Evolutionary conservation across 2,888 invertebrate genomes (phyloP).

Genomic region (Acronicta aceris): DNA sequence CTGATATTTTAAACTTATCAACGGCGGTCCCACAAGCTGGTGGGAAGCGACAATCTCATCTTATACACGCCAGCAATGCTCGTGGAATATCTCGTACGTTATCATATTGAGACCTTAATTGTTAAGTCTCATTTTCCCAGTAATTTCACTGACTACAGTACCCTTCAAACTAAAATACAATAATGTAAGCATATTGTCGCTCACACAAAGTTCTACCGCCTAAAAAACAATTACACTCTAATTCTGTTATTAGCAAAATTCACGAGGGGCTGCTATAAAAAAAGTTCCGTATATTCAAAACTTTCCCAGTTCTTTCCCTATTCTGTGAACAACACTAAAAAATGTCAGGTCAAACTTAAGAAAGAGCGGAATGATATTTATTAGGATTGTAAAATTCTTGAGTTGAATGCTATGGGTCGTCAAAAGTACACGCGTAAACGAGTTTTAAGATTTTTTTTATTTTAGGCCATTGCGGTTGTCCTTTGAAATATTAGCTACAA

Average conservation of each 20-base stretch:
- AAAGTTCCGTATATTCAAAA: slow-evolving; percentile 25
- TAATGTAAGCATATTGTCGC: too few species aligned
- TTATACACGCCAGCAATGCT: too few species aligned
- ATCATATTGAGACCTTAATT: too few species aligned
- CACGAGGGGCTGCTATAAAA: slow-evolving; percentile 16
- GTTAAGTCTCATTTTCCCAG: too few species aligned
- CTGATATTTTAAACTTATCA: too few species aligned
- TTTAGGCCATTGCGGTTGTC: slow-evolving; percentile 14
- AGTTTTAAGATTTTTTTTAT: slow-evolving; percentile 31
- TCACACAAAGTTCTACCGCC: too few species aligned
- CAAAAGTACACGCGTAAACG: slow-evolving; percentile 37
- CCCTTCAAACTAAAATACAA: too few species aligned
- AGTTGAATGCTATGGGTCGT: slow-evolving; percentile 53
- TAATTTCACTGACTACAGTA: too few species aligned
- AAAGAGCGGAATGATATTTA: slow-evolving; percentile 40
- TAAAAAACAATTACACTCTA: too few species aligned
- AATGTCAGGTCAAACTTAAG: slow-evolving; percentile 26
- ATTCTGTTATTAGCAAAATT: slow-evolving; percentile 2
- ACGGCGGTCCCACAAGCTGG: too few species aligned
- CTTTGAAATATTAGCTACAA: slow-evolving; percentile 13
- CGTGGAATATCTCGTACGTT: too few species aligned
- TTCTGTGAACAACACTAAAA: slow-evolving; percentile 12
- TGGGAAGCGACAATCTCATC: too few species aligned
- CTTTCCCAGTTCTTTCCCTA: slow-evolving; percentile 21
- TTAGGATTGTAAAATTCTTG: slow-evolving; percentile 48